A percentile compares a stretch with the other conserved stretches of the same genome.
phyloP scores from a whole-genome alignment of 1,140 invertebrate genomes.

The Aphelenchoides besseyi region DNA sequence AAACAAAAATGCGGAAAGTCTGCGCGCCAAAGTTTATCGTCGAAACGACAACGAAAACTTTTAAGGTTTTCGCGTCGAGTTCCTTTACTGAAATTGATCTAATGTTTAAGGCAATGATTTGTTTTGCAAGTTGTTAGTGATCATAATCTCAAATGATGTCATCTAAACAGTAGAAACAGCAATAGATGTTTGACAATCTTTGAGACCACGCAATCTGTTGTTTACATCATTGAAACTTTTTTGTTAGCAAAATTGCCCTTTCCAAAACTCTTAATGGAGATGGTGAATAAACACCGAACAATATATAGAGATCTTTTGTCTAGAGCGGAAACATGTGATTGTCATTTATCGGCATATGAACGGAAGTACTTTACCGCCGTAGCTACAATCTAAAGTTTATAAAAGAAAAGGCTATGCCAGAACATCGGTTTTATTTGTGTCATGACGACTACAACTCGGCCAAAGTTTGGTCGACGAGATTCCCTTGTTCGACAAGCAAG shows the following conservation, averaged over 20 bases:
- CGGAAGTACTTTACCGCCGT: not conserved
- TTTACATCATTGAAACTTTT: not conserved
- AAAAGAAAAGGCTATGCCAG: too few relatives aligned
- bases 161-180: too few relatives aligned
- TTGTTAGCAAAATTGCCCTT: too few relatives aligned
- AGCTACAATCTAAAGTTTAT: not conserved
- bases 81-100: too few relatives aligned
- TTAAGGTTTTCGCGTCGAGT: constrained; percentile 5
- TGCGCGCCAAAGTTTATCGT: not conserved
- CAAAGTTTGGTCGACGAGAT: constrained; percentile 36
- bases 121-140: too few relatives aligned
- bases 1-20: not conserved
- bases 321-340: not conserved
- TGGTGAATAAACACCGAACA: not conserved
- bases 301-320: not conserved
- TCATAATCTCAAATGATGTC: too few relatives aligned
- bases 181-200: not conserved
- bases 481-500: constrained; percentile 31
- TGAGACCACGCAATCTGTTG: not conserved
- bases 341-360: not conserved
- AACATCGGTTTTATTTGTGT: too few relatives aligned
- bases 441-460: not conserved
- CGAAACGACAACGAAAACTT: too few relatives aligned
- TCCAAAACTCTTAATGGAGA: too few relatives aligned
- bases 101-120: too few relatives aligned